These are phyloP conservation scores for human (Homo sapiens) DNA, from an alignment of 2,113 vertebrate species.

Conservation along the genomic window GRCh38 chr12:81345001-81345500, in stretches of 20 bases:
- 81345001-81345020: background rate
- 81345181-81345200: background rate
- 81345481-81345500: too few species aligned
- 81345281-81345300: background rate
- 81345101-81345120: background rate
- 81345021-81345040: background rate
- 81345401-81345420: background rate
- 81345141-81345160: background rate
- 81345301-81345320: background rate
- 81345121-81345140: background rate
- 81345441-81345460: background rate
- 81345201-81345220: background rate
- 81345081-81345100: background rate
- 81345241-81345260: background rate
- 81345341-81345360: background rate
- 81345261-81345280: background rate
- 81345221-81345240: slow-evolving; percentile 9
- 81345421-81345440: background rate
- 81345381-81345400: background rate
- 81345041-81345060: background rate
- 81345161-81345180: background rate
- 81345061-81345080: background rate
- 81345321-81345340: background rate
- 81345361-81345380: background rate
- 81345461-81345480: background rate